Evolutionary conservation across 2,888 invertebrate genomes (phyloP), one percentile per base, ranked within the genome.

Genomic region (Thera obeliscata): DNA sequence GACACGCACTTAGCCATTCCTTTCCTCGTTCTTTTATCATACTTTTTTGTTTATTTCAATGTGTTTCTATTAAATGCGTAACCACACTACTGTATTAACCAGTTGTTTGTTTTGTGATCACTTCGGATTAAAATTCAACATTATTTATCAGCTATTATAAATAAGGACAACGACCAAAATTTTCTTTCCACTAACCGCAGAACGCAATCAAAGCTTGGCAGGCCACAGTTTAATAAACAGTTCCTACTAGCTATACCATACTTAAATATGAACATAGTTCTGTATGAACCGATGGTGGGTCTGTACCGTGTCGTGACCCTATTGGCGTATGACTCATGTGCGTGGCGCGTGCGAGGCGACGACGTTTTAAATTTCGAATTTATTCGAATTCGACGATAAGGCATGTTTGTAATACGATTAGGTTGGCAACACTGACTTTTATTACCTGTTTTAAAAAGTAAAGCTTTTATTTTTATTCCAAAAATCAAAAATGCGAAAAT

Each of bases 301-400:
- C 68, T 66, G 60, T 59, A 81, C 81, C 79, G 85, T 84, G 88
- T 90, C 90, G 90, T 93, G 93, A 92, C 93, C 92, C 90, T 92
- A 89, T 91, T 93, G 92, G 87, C 84, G 83, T 84, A 86, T 92
- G 93, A 92, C 81, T 92, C 93, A 93, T 85, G 88, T 78, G 43
- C 22, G 76, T 69, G 69, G 79, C 83, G 87, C 92, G 91, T 91
- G 92, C 91, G 92, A 90, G 91, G 81, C 85, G 84, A 88, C 84
- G 84, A 88, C 84, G 89, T 87, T 90, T 90, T 84, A 88, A 88
- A 91, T 89, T 91, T 91, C 85, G 87, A 87, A 88, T 87, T 82
- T 83, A 87, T 86, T 83, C 77, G 81, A 84, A 87, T 87, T 82
- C 81, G 83, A 83, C 83, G 86, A 87, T 86, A 86, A 84, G 84